A percentile compares a stretch with the other conserved stretches of the same genome.
Conservation (phyloP, 2,113 vertebrate genomes). For the Pristiophorus japonicus region DNA sequence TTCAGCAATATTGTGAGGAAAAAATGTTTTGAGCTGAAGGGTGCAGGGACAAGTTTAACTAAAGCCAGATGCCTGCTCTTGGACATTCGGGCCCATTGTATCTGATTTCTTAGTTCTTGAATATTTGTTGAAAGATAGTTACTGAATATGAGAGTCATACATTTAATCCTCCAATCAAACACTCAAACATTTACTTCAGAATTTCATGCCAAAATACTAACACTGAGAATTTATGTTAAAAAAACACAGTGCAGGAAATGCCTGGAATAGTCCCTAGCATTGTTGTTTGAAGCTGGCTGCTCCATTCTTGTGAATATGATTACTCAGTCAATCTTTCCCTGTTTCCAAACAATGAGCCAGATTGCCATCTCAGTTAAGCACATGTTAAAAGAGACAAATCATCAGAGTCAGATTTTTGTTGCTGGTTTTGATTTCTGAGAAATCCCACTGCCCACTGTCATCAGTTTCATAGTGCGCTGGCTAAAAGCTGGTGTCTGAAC, state of each 20-base stretch:
- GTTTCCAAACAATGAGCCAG: background rate
- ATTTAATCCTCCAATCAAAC: slow-evolving; percentile 17
- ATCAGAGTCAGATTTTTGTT: background rate
- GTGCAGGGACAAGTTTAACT: background rate
- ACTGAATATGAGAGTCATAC: background rate
- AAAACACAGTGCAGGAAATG: slow-evolving; percentile 19
- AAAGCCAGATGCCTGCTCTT: no score
- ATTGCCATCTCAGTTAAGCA: background rate
- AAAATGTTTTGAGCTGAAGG: background rate
- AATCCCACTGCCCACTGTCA: background rate
- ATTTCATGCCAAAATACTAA: background rate
- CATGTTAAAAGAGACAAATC: background rate
- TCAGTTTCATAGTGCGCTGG: background rate
- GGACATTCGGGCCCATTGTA: background rate
- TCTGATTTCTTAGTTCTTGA: background rate
- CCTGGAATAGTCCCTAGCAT: background rate
- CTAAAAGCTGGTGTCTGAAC: background rate
- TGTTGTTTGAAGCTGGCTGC: background rate
- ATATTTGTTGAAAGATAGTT: background rate
- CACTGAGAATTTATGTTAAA: background rate
- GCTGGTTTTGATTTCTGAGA: background rate
- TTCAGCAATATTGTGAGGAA: background rate
- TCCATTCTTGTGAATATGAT: no score
- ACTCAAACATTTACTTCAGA: background rate
- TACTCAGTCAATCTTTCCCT: background rate